Base-by-base conservation (phyloP, 2,113 vertebrate species). In the Macquaria australasica region DNA sequence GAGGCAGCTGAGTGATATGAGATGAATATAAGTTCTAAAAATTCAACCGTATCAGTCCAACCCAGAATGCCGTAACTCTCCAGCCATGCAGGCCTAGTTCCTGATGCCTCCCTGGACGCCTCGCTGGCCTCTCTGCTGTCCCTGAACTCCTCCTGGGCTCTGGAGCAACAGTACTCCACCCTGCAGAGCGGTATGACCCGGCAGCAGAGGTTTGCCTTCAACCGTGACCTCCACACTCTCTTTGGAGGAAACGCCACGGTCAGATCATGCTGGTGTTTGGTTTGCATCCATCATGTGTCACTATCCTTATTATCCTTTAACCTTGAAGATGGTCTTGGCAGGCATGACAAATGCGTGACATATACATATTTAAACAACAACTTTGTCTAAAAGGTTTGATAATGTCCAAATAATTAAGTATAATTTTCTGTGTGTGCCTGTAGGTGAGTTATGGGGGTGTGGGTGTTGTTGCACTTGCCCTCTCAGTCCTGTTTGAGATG, bases 401-500 rank as follows among this genome's bases (percentile, higher is more conserved):
- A 16, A 50, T 45, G 15, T 48, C 66, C 4, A 48, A 28, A 50
- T 50, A 12, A 48, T 1, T 31, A 1, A n/a, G 12, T 71, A 34
- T 8, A n/a, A 50, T 34, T 34, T 21, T 72, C 12, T 58, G 14
- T 60, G 41, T 60, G 45, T 77, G 51, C 70, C 6, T 48, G 18
- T 51, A 82, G 79, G 79, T 82, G 21, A 73, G 62, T 67, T 82
- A 73, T 37, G 71, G 79, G 4, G 28, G 71, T 5, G 71, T 82
- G 20, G 79, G 79, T 15, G 62, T 82, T 34, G 71, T 82, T 45
- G 79, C 79, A 43, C 79, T 82, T 21, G 79, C 71, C 39, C 79
- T 82, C 21, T 82, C 79, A 18, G 62, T 74, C 21, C 62, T 82
- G 50, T 74, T 82, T 48, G 79, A 82, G 71, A 66, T 82, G 50